Evolutionary conservation across 92 coral and sea anemone genomes (phyloP), one percentile per base, ranked within the genome.

Genomic region (Pocillopora meandrina): DNA sequence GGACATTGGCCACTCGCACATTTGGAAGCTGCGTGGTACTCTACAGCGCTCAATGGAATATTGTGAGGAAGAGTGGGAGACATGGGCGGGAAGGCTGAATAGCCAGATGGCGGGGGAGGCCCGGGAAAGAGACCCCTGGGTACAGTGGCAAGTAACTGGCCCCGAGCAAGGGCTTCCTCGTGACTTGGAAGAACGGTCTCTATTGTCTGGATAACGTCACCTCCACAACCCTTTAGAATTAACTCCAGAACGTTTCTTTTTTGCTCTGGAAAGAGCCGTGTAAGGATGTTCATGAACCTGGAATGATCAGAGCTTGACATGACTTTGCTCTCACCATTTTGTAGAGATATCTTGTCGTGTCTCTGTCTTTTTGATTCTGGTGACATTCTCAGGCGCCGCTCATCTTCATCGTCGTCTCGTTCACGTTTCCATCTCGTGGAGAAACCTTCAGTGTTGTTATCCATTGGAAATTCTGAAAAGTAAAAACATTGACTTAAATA

Each of bases 111-210:
- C 34, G 92, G 84, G 16, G 90, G 79, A 57, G 92, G 77, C 16
- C 83, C 87, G 26, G 98, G 90, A 55, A 90, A 82, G 59, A 90
- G 58, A 14, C 93, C 82, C 11, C 92, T 82, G 34, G 90, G 90
- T 35, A 83, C 85, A 77, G 60, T 57, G 8, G 93, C 79, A 42
- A 92, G 34, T 66, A 94, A 59, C 57, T 92, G 95, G 2, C 98
- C 96, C 36, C 96, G 87, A 4, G 92, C 88, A 13, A 91, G 76
- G 12, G 98, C 98, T 72, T 96, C 98, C 69, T 94, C 98, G 87
- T 96, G 98, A 72, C 98, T 94, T 3, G 98, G 98, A 15, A 96
- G 85, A 61, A 96, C 95, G 67, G 96, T 94, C 82, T 96, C 98
- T 16, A 96, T 96, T 12, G 98, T 93, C 75, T 96, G 98, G 16